Evolutionary conservation across 2,113 vertebrate species (phyloP).

Genomic region (Lasiurus borealis): DNA sequence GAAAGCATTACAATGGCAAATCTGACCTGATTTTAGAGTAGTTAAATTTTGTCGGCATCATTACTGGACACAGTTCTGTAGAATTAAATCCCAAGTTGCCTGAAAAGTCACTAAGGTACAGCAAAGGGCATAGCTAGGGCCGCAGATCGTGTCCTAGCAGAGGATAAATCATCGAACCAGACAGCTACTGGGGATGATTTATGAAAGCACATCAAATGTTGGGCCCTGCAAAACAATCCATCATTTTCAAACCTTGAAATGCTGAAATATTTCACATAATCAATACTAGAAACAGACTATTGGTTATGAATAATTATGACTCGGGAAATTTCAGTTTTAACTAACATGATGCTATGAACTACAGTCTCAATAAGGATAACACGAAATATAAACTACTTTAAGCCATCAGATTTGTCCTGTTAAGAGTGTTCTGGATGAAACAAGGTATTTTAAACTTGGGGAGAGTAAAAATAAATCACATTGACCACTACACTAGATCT

Average conservation of each 20-base stretch:
- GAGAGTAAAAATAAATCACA: background rate
- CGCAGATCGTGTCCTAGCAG: constrained; percentile 54
- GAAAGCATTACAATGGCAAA: constrained; percentile 67
- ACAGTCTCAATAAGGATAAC: background rate
- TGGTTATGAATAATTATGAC: constrained; percentile 5
- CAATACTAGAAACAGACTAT: background rate
- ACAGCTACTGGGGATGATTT: constrained; percentile 84
- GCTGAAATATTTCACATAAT: background rate
- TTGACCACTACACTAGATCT: background rate
- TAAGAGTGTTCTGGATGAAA: background rate
- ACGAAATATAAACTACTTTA: background rate
- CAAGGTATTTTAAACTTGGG: background rate
- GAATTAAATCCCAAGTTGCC: constrained; percentile 70
- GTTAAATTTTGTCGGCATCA: constrained; percentile 80
- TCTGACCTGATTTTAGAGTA: constrained; percentile 80
- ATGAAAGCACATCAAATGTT: constrained; percentile 72
- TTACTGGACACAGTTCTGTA: constrained; percentile 55
- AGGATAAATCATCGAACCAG: constrained; percentile 77
- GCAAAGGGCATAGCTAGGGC: constrained; percentile 58
- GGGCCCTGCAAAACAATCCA: constrained; percentile 37
- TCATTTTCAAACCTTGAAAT: constrained; percentile 44
- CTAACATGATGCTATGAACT: background rate
- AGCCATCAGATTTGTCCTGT: background rate
- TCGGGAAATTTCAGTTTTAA: background rate
- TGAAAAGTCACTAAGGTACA: constrained; percentile 27